A percentile compares a stretch with the other conserved stretches of the same genome.
Conservation (phyloP, 1,140 invertebrate genomes). For the Macrosteles quadrilineatus region DNA sequence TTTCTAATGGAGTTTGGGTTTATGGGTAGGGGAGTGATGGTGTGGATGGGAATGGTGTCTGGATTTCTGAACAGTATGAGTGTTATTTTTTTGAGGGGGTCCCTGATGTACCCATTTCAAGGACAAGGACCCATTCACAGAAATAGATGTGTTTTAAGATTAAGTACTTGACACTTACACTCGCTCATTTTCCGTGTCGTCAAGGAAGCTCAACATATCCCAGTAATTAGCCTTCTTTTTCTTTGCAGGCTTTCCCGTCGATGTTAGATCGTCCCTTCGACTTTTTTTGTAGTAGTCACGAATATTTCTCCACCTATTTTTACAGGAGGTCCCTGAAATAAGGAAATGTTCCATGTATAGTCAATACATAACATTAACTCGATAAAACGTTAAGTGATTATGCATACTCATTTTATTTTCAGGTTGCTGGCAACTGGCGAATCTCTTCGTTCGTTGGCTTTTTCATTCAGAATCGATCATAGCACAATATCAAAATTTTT, state of each 20-base stretch:
- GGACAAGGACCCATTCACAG: no score
- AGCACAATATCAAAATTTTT: background rate
- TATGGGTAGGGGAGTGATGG: no score
- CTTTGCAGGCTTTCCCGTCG: background rate
- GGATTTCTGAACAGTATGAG: no score
- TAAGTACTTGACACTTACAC: no score
- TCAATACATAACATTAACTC: background rate
- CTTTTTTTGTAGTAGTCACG: background rate
- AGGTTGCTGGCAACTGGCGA: background rate
- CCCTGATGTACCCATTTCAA: no score
- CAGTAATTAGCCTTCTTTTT: constrained; percentile 10
- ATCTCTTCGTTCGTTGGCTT: background rate
- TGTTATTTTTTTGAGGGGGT: no score
- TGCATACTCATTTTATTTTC: background rate
- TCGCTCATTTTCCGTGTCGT: constrained; percentile 8
- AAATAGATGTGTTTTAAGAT: no score
- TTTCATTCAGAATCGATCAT: constrained; percentile 2
- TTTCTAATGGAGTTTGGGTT: no score
- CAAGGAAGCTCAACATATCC: background rate
- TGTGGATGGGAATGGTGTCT: no score
- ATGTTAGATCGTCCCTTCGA: background rate
- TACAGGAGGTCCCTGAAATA: no score
- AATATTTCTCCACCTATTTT: background rate
- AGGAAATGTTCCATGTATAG: background rate
- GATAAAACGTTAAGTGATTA: background rate